Evolutionary conservation across 2,797 vertebrate species (phyloP).

Genomic region (Mus spretus): DNA sequence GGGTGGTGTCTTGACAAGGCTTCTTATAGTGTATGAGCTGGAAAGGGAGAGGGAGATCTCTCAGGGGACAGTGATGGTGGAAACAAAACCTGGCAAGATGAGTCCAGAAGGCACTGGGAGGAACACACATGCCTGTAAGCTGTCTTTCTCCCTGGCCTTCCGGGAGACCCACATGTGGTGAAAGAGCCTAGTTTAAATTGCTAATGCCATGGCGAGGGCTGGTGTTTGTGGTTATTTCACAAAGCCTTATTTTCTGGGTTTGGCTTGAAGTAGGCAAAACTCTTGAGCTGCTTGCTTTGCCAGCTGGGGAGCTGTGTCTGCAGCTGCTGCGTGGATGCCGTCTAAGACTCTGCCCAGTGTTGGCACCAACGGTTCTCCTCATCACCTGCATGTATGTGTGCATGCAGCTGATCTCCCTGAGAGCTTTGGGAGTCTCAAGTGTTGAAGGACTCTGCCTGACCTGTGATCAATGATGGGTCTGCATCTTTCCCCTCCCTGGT

Average conservation of each 20-base stretch:
- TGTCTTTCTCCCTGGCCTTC: neutral
- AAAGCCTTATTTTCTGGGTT: constrained; percentile 44
- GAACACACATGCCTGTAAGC: neutral
- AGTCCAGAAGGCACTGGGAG: neutral
- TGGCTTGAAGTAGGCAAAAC: constrained; percentile 24
- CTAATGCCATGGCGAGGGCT: neutral
- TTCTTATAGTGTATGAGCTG: neutral
- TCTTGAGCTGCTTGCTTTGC: neutral
- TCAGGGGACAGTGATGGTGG: neutral
- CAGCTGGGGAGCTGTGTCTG: neutral
- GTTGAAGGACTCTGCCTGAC: neutral
- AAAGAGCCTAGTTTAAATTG: neutral
- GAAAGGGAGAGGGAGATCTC: neutral
- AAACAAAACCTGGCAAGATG: neutral
- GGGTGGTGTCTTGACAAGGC: neutral
- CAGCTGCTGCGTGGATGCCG: accelerated
- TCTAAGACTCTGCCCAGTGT: neutral
- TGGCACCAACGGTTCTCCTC: neutral
- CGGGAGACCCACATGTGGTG: neutral
- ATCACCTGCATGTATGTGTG: neutral
- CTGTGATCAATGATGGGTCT: neutral
- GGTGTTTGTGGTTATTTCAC: neutral
- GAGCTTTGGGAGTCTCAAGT: neutral
- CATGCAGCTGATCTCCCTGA: neutral
- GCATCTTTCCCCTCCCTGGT: neutral